Conservation (phyloP, 35 echinoderm and acorn worm genomes). For the Holothuria glaberrima region DNA sequence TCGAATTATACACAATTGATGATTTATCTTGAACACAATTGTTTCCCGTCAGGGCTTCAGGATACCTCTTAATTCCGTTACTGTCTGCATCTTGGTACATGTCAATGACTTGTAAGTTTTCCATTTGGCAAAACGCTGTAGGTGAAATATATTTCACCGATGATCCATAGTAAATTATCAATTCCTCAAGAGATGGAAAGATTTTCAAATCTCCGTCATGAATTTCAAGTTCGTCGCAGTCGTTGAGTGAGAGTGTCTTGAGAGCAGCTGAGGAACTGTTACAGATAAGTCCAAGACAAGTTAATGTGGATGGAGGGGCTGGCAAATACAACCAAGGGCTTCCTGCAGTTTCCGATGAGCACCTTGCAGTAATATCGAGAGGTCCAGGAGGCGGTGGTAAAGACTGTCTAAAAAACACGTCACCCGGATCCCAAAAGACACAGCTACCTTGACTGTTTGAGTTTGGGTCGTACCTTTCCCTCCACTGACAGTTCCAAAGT, state of each 20-base stretch:
- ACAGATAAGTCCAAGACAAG: neutral
- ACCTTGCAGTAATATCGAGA: neutral
- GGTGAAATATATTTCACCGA: constrained; percentile 8
- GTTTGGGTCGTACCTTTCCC: neutral
- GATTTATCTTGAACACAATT: neutral
- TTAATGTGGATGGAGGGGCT: neutral
- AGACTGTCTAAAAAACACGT: neutral
- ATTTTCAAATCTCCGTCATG: neutral
- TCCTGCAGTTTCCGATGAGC: neutral
- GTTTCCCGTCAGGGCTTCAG: neutral
- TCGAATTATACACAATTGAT: neutral
- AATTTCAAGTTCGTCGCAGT: constrained; percentile 13
- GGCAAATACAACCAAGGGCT: neutral
- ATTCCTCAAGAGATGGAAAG: neutral
- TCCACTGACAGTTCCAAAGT: constrained; percentile 31
- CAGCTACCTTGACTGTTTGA: neutral
- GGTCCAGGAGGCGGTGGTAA: neutral
- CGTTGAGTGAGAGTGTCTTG: neutral
- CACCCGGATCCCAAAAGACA: neutral
- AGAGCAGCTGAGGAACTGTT: neutral
- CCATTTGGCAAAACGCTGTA: neutral
- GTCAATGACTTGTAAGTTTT: neutral
- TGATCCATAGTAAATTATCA: neutral
- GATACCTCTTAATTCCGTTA: neutral
- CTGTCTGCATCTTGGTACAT: neutral